These are phyloP conservation scores for Amphiprion clarkii DNA, from an alignment of 2,797 vertebrate genomes.

Conservation along the genomic window DNA sequence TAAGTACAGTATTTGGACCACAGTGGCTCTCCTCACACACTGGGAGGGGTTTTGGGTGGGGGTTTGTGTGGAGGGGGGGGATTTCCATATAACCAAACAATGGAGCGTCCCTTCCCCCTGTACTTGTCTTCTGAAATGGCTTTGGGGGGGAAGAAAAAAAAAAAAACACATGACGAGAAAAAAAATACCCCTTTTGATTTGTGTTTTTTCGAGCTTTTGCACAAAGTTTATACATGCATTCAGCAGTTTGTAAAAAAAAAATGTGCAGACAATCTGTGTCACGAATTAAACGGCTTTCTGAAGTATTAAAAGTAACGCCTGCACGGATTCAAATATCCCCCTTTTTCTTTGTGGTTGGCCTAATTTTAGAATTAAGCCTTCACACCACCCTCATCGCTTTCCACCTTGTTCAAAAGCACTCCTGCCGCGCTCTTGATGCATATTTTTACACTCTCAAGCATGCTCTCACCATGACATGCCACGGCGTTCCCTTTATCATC, in stretches of 20 bases:
- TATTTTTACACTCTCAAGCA: slow-evolving; percentile 73
- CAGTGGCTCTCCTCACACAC: slow-evolving; percentile 79
- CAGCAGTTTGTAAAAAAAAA: not conserved
- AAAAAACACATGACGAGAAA: slow-evolving; percentile 35
- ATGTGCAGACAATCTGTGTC: not conserved
- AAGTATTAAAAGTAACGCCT: slow-evolving; percentile 39
- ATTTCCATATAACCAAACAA: slow-evolving; percentile 83
- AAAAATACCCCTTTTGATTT: slow-evolving; percentile 6
- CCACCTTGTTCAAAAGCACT: slow-evolving; percentile 78
- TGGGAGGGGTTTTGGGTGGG: slow-evolving; percentile 55
- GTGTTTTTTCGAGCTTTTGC: slow-evolving; percentile 21
- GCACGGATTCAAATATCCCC: slow-evolving; percentile 19
- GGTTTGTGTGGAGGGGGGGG: slow-evolving; percentile 37
- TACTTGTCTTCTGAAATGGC: slow-evolving; percentile 74
- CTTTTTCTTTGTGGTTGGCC: slow-evolving; percentile 65
- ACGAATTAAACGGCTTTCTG: slow-evolving; percentile 20
- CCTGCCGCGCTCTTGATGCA: slow-evolving; percentile 60
- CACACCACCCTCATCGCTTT: slow-evolving; percentile 75
- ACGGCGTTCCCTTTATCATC: slow-evolving; percentile 75
- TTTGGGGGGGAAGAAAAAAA: slow-evolving; percentile 44
- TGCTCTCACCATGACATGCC: slow-evolving; percentile 68
- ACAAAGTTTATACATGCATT: slow-evolving; percentile 25
- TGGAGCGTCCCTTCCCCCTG: slow-evolving; percentile 74
- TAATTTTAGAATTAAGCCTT: slow-evolving; percentile 77
- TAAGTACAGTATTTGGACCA: slow-evolving; percentile 88